Conservation (phyloP, 2,797 vertebrate genomes). For the Lophius americanus region DNA sequence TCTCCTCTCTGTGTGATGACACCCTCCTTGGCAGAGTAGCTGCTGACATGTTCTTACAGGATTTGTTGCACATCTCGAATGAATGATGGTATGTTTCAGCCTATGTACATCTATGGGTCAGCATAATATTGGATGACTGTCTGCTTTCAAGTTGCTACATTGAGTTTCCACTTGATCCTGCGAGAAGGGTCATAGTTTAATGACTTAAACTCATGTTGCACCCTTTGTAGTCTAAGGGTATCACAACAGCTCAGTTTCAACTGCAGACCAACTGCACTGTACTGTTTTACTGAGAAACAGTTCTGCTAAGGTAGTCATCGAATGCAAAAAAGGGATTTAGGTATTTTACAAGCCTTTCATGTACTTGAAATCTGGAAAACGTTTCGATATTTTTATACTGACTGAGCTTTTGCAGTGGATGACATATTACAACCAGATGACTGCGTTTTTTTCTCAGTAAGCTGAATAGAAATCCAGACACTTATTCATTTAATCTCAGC, state of each 20-base stretch:
- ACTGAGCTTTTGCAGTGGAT: slow-evolving; percentile 45
- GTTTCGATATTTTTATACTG: slow-evolving; percentile 50
- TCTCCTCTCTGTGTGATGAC: slow-evolving; percentile 21
- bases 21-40: slow-evolving; percentile 10
- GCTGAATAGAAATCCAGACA: slow-evolving; percentile 58
- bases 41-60: slow-evolving; percentile 31
- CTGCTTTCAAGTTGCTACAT: slow-evolving; percentile 26
- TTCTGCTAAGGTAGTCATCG: slow-evolving; percentile 50
- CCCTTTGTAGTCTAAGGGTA: background rate
- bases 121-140: slow-evolving; percentile 13
- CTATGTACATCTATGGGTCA: slow-evolving; percentile 10
- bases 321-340: slow-evolving; percentile 37
- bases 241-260: background rate
- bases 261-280: background rate
- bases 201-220: slow-evolving; percentile 8
- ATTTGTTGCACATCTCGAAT: slow-evolving; percentile 3
- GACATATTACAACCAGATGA: slow-evolving; percentile 71
- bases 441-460: background rate
- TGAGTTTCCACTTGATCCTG: slow-evolving; percentile 14
- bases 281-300: slow-evolving; percentile 21
- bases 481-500: slow-evolving; percentile 56
- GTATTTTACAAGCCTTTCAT: slow-evolving; percentile 49
- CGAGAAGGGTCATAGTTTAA: slow-evolving; percentile 13
- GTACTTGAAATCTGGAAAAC: slow-evolving; percentile 59
- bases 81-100: slow-evolving; percentile 22